phyloP scores from a whole-genome alignment of 1,140 invertebrate genomes.

The Bombus terrestris region DNA sequence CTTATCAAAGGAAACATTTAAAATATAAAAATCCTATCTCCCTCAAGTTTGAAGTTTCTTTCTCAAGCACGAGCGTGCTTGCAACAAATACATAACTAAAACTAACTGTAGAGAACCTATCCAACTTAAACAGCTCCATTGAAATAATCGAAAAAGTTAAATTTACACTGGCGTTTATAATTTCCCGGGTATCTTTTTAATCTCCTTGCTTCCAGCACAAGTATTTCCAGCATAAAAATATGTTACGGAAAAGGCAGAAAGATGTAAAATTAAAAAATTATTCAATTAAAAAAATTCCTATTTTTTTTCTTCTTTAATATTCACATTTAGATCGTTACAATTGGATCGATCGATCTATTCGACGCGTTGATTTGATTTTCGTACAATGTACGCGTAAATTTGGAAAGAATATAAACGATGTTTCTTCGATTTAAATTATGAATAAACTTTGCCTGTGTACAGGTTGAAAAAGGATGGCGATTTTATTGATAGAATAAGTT shows the following conservation, averaged over 20 bases:
- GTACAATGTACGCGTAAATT: too few relatives aligned
- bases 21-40: background rate
- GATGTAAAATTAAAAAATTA: background rate
- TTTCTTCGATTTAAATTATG: too few relatives aligned
- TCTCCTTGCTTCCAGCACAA: background rate
- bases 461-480: background rate
- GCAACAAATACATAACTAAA: background rate
- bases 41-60: background rate
- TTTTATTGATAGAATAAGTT: background rate
- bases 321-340: background rate
- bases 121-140: background rate
- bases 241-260: background rate
- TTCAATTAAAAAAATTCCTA: background rate
- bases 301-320: background rate
- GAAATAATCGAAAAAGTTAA: background rate
- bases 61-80: background rate
- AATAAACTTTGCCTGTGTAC: too few relatives aligned
- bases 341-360: too few relatives aligned
- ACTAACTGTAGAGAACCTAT: background rate
- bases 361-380: too few relatives aligned
- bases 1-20: background rate
- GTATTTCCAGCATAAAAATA: background rate
- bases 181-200: background rate
- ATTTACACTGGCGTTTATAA: background rate
- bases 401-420: too few relatives aligned